Evolutionary conservation across 2,113 vertebrate genomes (phyloP).

Genomic region (Amazona vittata): DNA sequence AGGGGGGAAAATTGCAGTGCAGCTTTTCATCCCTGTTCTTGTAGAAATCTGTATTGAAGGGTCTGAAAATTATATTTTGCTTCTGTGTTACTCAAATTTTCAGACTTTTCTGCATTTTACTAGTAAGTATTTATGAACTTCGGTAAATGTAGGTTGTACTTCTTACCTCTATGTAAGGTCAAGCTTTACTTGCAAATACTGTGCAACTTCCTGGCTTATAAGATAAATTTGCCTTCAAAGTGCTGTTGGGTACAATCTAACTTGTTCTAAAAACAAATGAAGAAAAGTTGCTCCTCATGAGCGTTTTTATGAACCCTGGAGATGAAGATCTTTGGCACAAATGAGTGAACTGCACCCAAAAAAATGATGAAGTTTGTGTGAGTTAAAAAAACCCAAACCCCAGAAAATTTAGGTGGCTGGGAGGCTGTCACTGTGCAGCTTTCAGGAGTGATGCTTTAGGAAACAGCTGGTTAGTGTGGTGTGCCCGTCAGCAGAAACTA

Average conservation of each 20-base stretch:
- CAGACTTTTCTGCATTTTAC: neutral
- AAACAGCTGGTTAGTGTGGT: neutral
- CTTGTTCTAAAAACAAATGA: neutral
- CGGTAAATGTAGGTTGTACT: neutral
- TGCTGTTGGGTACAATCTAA: neutral
- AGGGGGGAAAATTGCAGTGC: neutral
- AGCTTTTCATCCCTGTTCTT: neutral
- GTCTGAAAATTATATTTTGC: neutral
- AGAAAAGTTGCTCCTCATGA: neutral
- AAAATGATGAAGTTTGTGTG: neutral
- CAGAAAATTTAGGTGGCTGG: neutral
- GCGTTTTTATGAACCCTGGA: neutral
- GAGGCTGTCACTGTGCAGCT: accelerated
- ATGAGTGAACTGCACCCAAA: neutral
- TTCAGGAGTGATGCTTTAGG: neutral
- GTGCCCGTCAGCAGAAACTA: slow-evolving; percentile 6
- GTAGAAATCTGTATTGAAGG: neutral
- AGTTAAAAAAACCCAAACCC: neutral
- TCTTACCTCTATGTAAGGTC: neutral
- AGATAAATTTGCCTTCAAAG: neutral
- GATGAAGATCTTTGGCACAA: neutral
- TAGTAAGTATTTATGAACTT: neutral
- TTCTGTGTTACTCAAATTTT: neutral
- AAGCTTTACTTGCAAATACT: neutral
- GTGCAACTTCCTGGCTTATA: neutral